A percentile compares a stretch with the other conserved stretches of the same genome.
Evolutionary conservation across 2,113 vertebrate species (phyloP).

Genomic region (Calyptommatus sinebrachiatus): DNA sequence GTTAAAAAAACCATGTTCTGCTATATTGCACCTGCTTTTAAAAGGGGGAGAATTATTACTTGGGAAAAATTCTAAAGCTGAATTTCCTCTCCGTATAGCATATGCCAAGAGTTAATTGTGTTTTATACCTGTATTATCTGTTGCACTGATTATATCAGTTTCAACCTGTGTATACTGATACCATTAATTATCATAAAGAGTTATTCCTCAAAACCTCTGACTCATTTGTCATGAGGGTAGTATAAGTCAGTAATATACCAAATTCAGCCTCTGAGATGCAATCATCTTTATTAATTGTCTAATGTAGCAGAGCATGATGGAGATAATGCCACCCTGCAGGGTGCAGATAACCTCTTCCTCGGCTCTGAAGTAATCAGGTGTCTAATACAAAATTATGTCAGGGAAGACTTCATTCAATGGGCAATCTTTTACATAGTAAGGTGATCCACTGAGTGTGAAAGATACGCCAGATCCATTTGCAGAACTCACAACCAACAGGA

Average conservation of each 20-base stretch:
- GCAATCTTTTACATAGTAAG: not conserved
- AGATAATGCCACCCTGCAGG: conserved; percentile 46
- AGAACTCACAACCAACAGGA: accelerated
- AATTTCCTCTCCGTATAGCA: conserved; percentile 30
- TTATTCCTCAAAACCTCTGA: conserved; percentile 69
- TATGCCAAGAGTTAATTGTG: conserved; percentile 59
- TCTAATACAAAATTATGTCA: not conserved
- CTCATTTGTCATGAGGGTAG: conserved; percentile 63
- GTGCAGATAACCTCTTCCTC: conserved; percentile 44
- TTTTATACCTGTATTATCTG: conserved; percentile 53
- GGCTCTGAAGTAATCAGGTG: not conserved
- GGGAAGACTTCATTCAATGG: not conserved
- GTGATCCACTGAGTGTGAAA: not conserved
- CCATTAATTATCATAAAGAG: conserved; percentile 75
- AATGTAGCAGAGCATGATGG: conserved; percentile 44
- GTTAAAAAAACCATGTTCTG: not conserved
- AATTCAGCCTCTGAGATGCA: conserved; percentile 65
- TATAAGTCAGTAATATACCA: conserved; percentile 51
- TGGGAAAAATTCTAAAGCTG: conserved; percentile 22
- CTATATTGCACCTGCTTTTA: not conserved
- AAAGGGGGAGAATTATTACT: not conserved
- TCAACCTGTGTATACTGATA: conserved; percentile 71
- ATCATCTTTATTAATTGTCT: conserved; percentile 70
- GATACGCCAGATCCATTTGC: not conserved
- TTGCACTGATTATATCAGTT: conserved; percentile 66